These are phyloP conservation scores for Dastarcus helophoroides DNA, from an alignment of 2,888 invertebrate genomes.

Conservation along the genomic window DNA sequence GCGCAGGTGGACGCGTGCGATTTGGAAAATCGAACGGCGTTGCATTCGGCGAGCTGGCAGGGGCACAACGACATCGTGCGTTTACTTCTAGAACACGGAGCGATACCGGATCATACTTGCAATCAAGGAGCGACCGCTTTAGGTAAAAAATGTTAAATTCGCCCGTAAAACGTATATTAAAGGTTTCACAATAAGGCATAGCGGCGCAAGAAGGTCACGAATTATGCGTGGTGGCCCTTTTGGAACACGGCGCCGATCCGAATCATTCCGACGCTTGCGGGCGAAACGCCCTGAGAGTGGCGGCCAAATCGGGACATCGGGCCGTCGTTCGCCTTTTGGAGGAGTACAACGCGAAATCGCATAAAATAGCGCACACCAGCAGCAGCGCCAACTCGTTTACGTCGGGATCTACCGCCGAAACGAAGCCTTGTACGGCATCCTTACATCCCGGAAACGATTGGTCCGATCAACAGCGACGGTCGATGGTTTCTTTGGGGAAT, in stretches of 20 bases:
- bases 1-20: slow-evolving; percentile 83
- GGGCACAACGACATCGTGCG: slow-evolving; percentile 79
- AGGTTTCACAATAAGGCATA: slow-evolving; percentile 52
- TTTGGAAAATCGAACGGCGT: slow-evolving; percentile 74
- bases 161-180: too few relatives aligned
- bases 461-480: slow-evolving; percentile 39
- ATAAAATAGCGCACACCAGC: slow-evolving; percentile 32
- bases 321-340: slow-evolving; percentile 72
- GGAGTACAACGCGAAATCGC: slow-evolving; percentile 42
- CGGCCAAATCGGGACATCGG: slow-evolving; percentile 82
- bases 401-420: slow-evolving; percentile 46
- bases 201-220: slow-evolving; percentile 95
- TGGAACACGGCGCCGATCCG: slow-evolving; percentile 78
- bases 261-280: slow-evolving; percentile 79
- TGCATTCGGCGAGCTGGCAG: slow-evolving; percentile 95
- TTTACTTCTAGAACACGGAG: slow-evolving; percentile 67
- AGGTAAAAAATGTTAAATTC: slow-evolving; percentile 36
- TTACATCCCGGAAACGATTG: slow-evolving; percentile 40
- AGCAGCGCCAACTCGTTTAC: slow-evolving; percentile 36
- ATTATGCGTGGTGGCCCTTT: slow-evolving; percentile 72
- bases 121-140: slow-evolving; percentile 93
- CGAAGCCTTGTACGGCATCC: slow-evolving; percentile 50
- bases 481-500: slow-evolving; percentile 49
- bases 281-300: slow-evolving; percentile 77
- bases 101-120: slow-evolving; percentile 79